Evolutionary conservation across 2,113 vertebrate genomes (phyloP), one percentile per base, ranked within the genome.

Genomic region (Cinclus mexicanus): DNA sequence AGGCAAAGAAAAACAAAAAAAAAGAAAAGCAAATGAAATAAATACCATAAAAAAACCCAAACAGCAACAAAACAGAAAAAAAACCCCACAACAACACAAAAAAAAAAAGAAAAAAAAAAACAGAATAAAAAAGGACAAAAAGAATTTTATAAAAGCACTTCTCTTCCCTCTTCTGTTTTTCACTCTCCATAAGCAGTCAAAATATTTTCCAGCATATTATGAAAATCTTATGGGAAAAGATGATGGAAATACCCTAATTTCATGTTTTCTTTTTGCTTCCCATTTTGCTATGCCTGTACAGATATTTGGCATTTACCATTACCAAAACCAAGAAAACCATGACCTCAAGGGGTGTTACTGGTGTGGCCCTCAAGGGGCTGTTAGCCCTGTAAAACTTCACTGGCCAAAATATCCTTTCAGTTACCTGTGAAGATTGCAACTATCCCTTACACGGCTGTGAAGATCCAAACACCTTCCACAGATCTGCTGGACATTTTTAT

Each of bases 21-120:
- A 37, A 37, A 37, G 35, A 37, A 37, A 37, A 37, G 35, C 33
- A 53, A 50, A 29, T 1, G 4, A 78, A 52, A 26, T 3, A 21
- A n/a, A 13, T 17, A 42, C 12, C 4, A 15, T 22, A 1, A 2
- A 25, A 39, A 8, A 2, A 19, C 2, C 6, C 16, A 37, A 37
- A 29, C 15, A 47, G 5, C 37, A 52, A 11, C 3, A 11, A 25
- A 52, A 28, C 16, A 28, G 15, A 5, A 52, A 52, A 52, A 26
- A 52, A 28, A 14, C 23, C 68, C 55, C 37, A 5, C 2, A 14
- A 33, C 21, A 52, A 47, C 33, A 22, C 21, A 2, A 24, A 31
- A 8, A 2, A 25, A n/a, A 18, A 33, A 22, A 37, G n/a, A 18
- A 71, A 52, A 6, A 50, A 8, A 1, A 29, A 22, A 33, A 8